A percentile compares a stretch with the other conserved stretches of the same genome.
phyloP scores from a whole-genome alignment of 2,888 invertebrate species.

The Ochropleura plecta region DNA sequence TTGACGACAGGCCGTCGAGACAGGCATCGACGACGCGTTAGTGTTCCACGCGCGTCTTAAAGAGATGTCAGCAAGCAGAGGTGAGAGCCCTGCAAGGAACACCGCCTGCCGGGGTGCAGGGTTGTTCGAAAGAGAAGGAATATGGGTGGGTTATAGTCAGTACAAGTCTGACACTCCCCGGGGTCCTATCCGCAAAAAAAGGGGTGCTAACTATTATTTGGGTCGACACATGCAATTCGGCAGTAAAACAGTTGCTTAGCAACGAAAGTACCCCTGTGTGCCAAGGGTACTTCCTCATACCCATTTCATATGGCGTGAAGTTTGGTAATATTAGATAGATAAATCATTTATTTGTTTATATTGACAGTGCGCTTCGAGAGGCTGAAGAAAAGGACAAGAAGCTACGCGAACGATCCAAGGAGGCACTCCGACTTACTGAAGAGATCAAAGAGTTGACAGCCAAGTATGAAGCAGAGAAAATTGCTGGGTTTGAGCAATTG shows the following conservation, averaged over 20 bases:
- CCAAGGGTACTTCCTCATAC: background rate
- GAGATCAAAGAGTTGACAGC: slow-evolving; percentile 74
- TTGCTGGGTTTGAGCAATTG: slow-evolving; percentile 69
- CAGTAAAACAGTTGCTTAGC: background rate
- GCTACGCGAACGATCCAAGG: slow-evolving; percentile 70
- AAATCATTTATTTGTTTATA: background rate
- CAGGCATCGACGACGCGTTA: no score
- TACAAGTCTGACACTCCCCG: no score
- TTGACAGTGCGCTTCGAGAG: slow-evolving; percentile 76
- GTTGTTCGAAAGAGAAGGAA: no score
- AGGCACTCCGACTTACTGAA: slow-evolving; percentile 70
- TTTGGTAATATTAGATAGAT: background rate
- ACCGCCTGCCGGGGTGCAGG: no score
- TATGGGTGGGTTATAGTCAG: no score
- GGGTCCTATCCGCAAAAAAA: background rate
- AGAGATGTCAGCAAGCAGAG: no score
- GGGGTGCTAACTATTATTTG: background rate
- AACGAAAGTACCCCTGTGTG: background rate
- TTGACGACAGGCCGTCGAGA: no score
- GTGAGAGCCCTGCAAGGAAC: no score
- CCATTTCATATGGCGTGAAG: background rate
- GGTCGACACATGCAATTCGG: background rate
- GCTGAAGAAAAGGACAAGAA: slow-evolving; percentile 80
- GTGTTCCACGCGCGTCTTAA: no score
- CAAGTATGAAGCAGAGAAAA: slow-evolving; percentile 74